Evolutionary conservation across 2,888 invertebrate species (phyloP).

Genomic region (Agrotis exclamationis): DNA sequence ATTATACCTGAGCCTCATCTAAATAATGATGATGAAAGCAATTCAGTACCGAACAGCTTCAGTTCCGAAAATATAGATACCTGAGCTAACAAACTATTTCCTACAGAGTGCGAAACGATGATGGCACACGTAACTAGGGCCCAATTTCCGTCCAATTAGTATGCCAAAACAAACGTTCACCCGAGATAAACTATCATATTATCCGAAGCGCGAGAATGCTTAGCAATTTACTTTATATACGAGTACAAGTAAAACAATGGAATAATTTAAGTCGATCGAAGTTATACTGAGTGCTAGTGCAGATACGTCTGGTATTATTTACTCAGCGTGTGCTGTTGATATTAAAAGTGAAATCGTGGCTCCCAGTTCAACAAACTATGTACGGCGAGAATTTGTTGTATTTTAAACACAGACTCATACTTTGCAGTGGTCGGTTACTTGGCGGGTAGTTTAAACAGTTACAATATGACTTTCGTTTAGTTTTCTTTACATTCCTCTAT

Average conservation of each 20-base stretch:
- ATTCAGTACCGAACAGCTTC: neutral
- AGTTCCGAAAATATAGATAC: conserved; percentile 36
- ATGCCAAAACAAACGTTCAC: conserved; percentile 60
- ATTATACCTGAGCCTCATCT: neutral
- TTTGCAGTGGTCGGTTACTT: conserved; percentile 25
- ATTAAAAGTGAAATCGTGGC: conserved; percentile 41
- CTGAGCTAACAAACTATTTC: conserved; percentile 50
- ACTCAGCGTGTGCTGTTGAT: conserved; percentile 15
- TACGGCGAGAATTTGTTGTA: conserved; percentile 44
- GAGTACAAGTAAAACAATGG: conserved; percentile 57
- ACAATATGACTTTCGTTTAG: conserved; percentile 1
- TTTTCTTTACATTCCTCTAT: neutral
- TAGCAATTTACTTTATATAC: conserved; percentile 52
- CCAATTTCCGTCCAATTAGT: conserved; percentile 59
- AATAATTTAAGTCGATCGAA: conserved; percentile 62
- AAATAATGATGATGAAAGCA: conserved; percentile 4
- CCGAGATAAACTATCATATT: conserved; percentile 58
- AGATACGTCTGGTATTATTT: conserved; percentile 6
- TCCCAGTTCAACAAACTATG: conserved; percentile 19
- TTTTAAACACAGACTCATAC: conserved; percentile 35
- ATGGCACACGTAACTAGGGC: conserved; percentile 47
- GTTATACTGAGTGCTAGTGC: conserved; percentile 47
- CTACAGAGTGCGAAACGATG: conserved; percentile 40
- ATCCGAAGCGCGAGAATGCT: conserved; percentile 52
- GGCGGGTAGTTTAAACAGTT: neutral